A percentile compares a stretch with the other conserved stretches of the same genome.
These are phyloP conservation scores for Yponomeuta sedellus DNA, from an alignment of 2,888 invertebrate species.

Conservation along the genomic window DNA sequence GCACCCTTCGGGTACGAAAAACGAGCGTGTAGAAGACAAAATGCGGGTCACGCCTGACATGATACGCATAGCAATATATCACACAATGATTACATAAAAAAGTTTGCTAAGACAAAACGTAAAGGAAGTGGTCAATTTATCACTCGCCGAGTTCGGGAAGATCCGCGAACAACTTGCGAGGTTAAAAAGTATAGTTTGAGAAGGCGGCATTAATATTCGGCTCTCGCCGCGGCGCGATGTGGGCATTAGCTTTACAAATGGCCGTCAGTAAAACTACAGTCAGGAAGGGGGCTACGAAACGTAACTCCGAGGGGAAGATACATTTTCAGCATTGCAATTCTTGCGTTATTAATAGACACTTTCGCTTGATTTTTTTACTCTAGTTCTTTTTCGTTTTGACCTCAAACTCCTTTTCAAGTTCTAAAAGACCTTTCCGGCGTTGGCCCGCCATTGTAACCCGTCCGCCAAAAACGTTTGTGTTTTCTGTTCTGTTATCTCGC, in stretches of 20 bases:
- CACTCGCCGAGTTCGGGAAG: constrained; percentile 3
- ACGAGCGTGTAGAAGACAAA: background rate
- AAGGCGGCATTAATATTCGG: constrained; percentile 18
- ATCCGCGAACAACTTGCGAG: constrained; percentile 14
- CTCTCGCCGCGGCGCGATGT: constrained; percentile 11
- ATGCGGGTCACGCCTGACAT: background rate
- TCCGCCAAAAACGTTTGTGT: background rate
- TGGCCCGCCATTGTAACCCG: background rate
- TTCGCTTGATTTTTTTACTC: background rate
- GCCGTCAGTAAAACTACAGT: constrained; percentile 6
- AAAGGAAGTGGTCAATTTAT: constrained; percentile 6
- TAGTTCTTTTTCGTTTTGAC: background rate
- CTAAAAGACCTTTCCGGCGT: background rate
- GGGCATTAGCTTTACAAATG: constrained; percentile 13
- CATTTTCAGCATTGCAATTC: background rate
- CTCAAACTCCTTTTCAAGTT: background rate
- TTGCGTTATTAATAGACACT: background rate
- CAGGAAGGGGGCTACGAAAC: background rate
- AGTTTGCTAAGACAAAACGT: constrained; percentile 10
- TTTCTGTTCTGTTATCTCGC: background rate
- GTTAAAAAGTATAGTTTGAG: constrained; percentile 20
- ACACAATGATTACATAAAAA: background rate
- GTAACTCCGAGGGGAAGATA: background rate
- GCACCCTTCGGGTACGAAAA: background rate
- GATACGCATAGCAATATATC: constrained; percentile 4